These are phyloP conservation scores for Hofmannophila pseudospretella DNA, from an alignment of 2,888 invertebrate genomes.

Conservation along the genomic window DNA sequence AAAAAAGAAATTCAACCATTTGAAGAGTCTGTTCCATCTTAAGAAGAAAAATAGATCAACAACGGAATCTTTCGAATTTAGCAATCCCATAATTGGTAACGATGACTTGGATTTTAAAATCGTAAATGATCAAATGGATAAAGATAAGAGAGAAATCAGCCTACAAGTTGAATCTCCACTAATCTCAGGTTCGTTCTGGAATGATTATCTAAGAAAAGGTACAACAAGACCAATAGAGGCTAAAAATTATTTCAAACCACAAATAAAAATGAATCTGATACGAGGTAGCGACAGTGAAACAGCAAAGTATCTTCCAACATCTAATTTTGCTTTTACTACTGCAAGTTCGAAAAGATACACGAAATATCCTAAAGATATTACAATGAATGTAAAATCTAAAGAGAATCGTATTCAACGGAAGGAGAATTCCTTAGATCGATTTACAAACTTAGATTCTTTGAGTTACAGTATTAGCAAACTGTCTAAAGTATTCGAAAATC, in stretches of 20 bases:
- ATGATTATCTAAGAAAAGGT: constrained; percentile 30
- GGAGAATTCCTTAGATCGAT: too few species aligned
- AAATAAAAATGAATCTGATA: not conserved
- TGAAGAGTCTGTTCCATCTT: constrained; percentile 24
- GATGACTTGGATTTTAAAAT: too few species aligned
- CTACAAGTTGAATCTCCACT: constrained; percentile 28
- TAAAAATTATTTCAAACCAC: not conserved
- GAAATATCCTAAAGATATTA: too few species aligned
- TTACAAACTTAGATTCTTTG: constrained; percentile 13
- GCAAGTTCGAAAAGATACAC: too few species aligned
- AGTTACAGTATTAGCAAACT: constrained; percentile 29
- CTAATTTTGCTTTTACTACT: too few species aligned
- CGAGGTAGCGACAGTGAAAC: too few species aligned
- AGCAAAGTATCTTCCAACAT: too few species aligned
- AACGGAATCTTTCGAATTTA: not conserved
- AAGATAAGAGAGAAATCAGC: constrained; percentile 20
- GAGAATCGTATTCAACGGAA: too few species aligned
- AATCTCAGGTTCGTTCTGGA: constrained; percentile 36
- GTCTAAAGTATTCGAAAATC: constrained; percentile 25
- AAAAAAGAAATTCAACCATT: constrained; percentile 18
- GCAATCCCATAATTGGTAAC: too few species aligned
- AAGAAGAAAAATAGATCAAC: constrained; percentile 19
- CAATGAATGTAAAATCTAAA: too few species aligned
- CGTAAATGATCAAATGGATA: not conserved
- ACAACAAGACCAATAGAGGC: constrained; percentile 10